Conservation (phyloP, 2,888 invertebrate species). For the Piscicola geometra region DNA sequence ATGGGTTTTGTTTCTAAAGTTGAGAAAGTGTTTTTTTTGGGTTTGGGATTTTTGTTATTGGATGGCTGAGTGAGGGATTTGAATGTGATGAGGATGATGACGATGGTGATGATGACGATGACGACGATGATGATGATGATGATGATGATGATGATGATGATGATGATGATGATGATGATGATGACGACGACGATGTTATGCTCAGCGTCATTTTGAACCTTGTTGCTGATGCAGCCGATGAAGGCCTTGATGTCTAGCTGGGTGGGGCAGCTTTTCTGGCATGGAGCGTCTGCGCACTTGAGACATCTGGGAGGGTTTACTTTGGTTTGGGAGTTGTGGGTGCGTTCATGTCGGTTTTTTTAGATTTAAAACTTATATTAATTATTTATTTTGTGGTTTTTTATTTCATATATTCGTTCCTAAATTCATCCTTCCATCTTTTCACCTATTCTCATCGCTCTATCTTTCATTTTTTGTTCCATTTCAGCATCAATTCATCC, state of each 20-base stretch:
- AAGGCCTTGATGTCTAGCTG: slow-evolving; percentile 94
- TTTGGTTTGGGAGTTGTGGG: not conserved
- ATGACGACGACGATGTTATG: not conserved
- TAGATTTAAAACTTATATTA: not conserved
- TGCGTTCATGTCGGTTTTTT: not conserved
- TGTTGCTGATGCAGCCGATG: slow-evolving; percentile 90
- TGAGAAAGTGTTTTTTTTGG: too few species aligned
- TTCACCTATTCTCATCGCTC: not conserved
- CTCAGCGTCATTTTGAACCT: slow-evolving; percentile 61
- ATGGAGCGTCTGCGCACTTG: slow-evolving; percentile 75
- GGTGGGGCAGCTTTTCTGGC: slow-evolving; percentile 97
- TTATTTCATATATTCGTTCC: not conserved
- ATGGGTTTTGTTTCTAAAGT: slow-evolving; percentile 1
- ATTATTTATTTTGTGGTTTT: not conserved
- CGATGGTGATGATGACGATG: not conserved
- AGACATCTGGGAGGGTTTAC: slow-evolving; percentile 49
- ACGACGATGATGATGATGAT: not conserved
- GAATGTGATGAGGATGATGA: not conserved
- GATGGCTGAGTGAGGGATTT: not conserved
- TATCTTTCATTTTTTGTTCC: too few species aligned
- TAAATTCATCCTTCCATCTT: not conserved
- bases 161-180: not conserved
- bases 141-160: not conserved
- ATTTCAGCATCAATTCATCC: too few species aligned
- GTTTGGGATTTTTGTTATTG: too few species aligned